Conservation (phyloP, 2,797 vertebrate genomes). For the Fistularia tabacaria region DNA sequence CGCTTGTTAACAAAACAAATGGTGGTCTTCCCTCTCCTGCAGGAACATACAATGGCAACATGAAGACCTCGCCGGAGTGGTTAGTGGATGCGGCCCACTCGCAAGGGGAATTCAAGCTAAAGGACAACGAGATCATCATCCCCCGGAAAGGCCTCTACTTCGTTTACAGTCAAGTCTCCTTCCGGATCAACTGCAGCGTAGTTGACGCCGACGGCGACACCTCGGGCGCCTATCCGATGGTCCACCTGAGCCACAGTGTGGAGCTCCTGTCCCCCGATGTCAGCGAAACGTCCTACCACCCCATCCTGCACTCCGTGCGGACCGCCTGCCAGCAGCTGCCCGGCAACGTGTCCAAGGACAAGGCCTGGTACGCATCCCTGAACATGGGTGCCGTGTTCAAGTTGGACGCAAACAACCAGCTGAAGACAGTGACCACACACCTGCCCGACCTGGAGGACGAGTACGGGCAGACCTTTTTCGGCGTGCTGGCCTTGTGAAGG, state of each 20-base stretch:
- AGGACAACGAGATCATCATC: slow-evolving; percentile 64
- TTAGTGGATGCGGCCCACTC: slow-evolving; percentile 50
- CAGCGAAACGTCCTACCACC: slow-evolving; percentile 3
- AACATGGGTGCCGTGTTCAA: slow-evolving; percentile 73
- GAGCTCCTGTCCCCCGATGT: slow-evolving; percentile 41
- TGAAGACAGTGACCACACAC: slow-evolving; percentile 45
- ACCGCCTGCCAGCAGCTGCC: slow-evolving; percentile 50
- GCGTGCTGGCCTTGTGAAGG: slow-evolving; percentile 70
- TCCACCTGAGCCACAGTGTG: slow-evolving; percentile 64
- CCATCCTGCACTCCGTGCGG: slow-evolving; percentile 60
- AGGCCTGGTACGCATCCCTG: slow-evolving; percentile 50
- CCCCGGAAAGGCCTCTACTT: slow-evolving; percentile 66
- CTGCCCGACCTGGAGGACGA: slow-evolving; percentile 34
- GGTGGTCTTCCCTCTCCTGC: not conserved
- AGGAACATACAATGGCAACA: slow-evolving; percentile 40
- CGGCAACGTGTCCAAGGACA: fast-evolving
- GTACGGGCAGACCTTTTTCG: slow-evolving; percentile 68
- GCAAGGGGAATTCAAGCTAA: slow-evolving; percentile 53
- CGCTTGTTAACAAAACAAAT: too few relatives aligned
- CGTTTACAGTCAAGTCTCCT: slow-evolving; percentile 76
- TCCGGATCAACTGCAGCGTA: slow-evolving; percentile 54
- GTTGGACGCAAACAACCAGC: slow-evolving; percentile 48
- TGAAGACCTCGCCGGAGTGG: slow-evolving; percentile 53
- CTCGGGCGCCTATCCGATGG: fast-evolving
- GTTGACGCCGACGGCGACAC: fast-evolving